Base-by-base conservation (phyloP, 2,113 vertebrate genomes). In the Atlantisia rogersi region DNA sequence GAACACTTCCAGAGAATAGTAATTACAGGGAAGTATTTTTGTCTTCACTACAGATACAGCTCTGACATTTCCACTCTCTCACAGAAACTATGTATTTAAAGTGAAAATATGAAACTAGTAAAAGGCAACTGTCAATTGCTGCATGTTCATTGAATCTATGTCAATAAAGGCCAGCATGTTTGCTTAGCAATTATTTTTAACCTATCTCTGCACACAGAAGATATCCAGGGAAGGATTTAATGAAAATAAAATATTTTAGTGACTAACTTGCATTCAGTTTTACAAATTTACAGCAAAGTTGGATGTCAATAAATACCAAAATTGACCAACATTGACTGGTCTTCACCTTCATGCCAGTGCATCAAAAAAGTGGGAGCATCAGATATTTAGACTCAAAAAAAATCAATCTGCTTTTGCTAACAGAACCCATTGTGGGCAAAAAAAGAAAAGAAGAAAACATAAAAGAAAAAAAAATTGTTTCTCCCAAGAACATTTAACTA, bases 11-110 rank as follows among this genome's bases (percentile, higher is more conserved):
- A 40, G 70, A 82, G 48, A 91, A 42, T 70, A 82, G 65, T 44
- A 96, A 93, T 83, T 88, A 85, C 32, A 90, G 87, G 50, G 59
- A 93, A 94, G 84, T 68, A 64, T 75, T 95, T 88, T 79, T 89
- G 77, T 89, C 77, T 91, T 92, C 69, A 25, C 79, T 85, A 82
- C 60, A 92, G 86, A 94, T 59, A 80, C 25, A 83, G 82, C 71
- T 83, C 62, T 95, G 85, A 92, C 87, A 95, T 88, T 90, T 86
- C 46, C 59, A 59, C 55, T 92, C 73, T 55, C 55, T 74, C 79
- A 58, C 3, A 8, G 69, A 95, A 96, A 80, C 35, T 29, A 11
- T 52, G 62, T 48, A 48, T 89, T 92, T 89, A 62, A 94, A 92
- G 83, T 26, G 48, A 81, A 76, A 92, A 73, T 58, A 68, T 13